Base-by-base conservation (phyloP, 2,113 vertebrate genomes). In the Elephantulus edwardii region DNA sequence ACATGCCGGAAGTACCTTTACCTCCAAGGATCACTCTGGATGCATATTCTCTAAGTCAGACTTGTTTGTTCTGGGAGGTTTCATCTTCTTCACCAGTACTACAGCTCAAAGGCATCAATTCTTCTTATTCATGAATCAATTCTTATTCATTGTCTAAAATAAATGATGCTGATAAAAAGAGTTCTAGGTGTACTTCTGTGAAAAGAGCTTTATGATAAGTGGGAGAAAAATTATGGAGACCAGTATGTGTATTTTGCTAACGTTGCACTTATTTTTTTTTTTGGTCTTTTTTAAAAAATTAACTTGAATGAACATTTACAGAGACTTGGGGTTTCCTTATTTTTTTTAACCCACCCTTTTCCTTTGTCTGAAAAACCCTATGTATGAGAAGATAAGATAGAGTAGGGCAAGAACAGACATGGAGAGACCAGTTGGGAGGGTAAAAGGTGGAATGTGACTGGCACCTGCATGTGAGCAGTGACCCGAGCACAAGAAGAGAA, bases 81-180 rank as follows among this genome's bases (percentile, higher is more conserved):
- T n/a, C n/a, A n/a, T n/a, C n/a, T n/a, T n/a, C n/a, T n/a, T n/a
- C n/a, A n/a, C n/a, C n/a, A n/a, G n/a, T n/a, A n/a, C n/a, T n/a
- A n/a, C n/a, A n/a, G n/a, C n/a, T n/a, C n/a, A n/a, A n/a, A n/a
- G n/a, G n/a, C n/a, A n/a, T n/a, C n/a, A n/a, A n/a, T n/a, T n/a
- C n/a, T n/a, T n/a, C n/a, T n/a, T n/a, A n/a, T n/a, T n/a, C n/a
- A n/a, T n/a, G n/a, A n/a, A n/a, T n/a, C n/a, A n/a, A n/a, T n/a
- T n/a, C n/a, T n/a, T n/a, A n/a, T n/a, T n/a, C n/a, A n/a, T n/a
- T n/a, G n/a, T n/a, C n/a, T n/a, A n/a, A n/a, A n/a, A n/a, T n/a
- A 62, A 56, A 48, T 76, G 56, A 56, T 12, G 70, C 68, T 83
- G 20, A 90, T 79, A 86, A 90, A 89, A 88, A 70, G 19, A 77